A percentile compares a stretch with the other conserved stretches of the same genome.
phyloP scores from a whole-genome alignment of 2,888 invertebrate species.

The Ametastegia equiseti region DNA sequence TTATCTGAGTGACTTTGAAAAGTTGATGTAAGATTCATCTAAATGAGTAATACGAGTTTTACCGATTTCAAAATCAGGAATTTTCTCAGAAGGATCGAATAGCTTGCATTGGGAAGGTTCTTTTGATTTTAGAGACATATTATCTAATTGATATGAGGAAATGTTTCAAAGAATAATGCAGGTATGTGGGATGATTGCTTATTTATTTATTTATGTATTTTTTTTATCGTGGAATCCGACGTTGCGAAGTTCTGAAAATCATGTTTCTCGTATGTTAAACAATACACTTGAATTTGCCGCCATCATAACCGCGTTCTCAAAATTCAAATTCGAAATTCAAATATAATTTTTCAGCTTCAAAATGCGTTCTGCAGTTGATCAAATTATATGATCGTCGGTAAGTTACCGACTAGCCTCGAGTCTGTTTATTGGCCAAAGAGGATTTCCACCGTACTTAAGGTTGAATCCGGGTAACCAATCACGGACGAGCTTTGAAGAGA shows the following conservation, averaged over 20 bases:
- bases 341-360: neutral
- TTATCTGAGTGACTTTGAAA: neutral
- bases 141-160: no score
- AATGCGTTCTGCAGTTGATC: no score
- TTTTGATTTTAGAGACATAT: conserved; percentile 7
- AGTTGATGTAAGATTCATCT: neutral
- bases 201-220: no score
- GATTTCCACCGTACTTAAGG: no score
- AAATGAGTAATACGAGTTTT: no score
- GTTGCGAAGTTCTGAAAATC: conserved; percentile 1
- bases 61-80: conserved; percentile 30
- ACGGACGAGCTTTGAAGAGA: no score
- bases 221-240: neutral
- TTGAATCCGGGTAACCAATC: no score
- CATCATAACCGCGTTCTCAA: no score
- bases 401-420: no score
- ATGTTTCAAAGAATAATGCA: neutral
- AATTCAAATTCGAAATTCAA: no score
- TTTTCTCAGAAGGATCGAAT: conserved; percentile 34
- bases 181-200: neutral
- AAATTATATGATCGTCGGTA: no score
- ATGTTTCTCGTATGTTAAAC: neutral
- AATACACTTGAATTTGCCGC: neutral
- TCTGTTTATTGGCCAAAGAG: no score
- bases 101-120: neutral